These are phyloP conservation scores for Stenodema calcarata DNA, from an alignment of 2,888 invertebrate genomes.

Conservation along the genomic window DNA sequence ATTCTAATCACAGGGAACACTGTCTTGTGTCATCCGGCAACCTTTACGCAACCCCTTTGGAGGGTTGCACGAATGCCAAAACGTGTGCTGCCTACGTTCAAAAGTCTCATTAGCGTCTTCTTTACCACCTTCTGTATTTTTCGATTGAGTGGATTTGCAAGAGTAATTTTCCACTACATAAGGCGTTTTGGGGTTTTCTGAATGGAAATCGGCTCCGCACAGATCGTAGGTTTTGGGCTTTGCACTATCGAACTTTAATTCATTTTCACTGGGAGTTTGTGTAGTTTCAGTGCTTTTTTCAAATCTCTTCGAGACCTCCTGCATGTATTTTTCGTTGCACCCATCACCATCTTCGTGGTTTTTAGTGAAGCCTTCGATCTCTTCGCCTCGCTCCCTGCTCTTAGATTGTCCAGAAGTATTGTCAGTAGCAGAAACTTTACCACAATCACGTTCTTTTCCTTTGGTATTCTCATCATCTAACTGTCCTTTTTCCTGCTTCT, in stretches of 20 bases:
- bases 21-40: not conserved
- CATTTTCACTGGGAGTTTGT: not conserved
- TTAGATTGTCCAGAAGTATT: not conserved
- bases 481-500: not conserved
- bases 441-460: too few species aligned
- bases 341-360: not conserved
- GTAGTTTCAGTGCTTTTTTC: not conserved
- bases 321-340: not conserved
- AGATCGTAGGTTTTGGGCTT: not conserved
- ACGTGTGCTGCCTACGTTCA: not conserved
- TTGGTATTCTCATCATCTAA: not conserved
- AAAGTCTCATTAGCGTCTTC: not conserved
- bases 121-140: not conserved
- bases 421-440: not conserved
- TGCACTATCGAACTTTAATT: not conserved
- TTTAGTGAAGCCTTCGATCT: not conserved
- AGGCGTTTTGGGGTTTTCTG: constrained; percentile 3
- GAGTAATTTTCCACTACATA: constrained; percentile 31
- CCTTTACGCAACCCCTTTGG: constrained; percentile 17
- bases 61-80: constrained; percentile 7
- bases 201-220: constrained; percentile 22
- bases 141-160: not conserved
- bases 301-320: not conserved
- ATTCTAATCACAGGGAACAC: not conserved
- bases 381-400: not conserved